Evolutionary conservation across 2,113 vertebrate genomes (phyloP), one percentile per base, ranked within the genome.

Genomic region (Puma concolor): DNA sequence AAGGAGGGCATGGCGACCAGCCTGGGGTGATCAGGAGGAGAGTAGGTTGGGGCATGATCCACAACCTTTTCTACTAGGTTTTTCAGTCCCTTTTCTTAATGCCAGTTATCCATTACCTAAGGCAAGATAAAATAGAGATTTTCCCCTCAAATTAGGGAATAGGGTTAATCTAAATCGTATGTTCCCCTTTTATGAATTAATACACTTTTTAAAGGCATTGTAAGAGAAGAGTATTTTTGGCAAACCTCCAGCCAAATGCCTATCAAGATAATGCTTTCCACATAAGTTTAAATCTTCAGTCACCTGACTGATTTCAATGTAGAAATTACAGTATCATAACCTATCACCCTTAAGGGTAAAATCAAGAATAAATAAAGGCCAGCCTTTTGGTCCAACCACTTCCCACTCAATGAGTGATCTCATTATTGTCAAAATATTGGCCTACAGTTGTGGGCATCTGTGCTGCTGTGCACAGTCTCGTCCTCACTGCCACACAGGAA

Each of bases 351-450:
- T 90, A 52, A 63, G 4, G 4, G 25, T 67, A 79, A 79, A 92
- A 92, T 88, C 69, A 69, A 92, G 71, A 92, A 50, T 88, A 87
- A 95, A 67, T 57, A 92, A 92, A 72, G n/a, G n/a, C 67, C 71
- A 74, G n/a, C 17, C 38, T 79, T 67, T 74, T 79, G 48, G 57
- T 29, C 14, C 27, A 88, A 31, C 54, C 3, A 7, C 23, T 92
- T 88, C 48, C 50, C 33, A 92, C 69, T 84, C 54, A 33, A 13
- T n/a, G 77, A 82, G 29, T 88, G 60, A 84, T 29, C 33, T 69
- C 31, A 83, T 48, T 96, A 95, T 72, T 90, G 92, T 90, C 63
- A 25, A 80, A 87, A 60, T 60, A 57, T 36, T 92, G 94, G n/a
- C 66, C 52, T 69, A n/a, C 8, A 29, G 7, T 91, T 9, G 72